Evolutionary conservation across 2,113 vertebrate species (phyloP), one percentile per base, ranked within the genome.

Genomic region (Tretioscincus oriximinensis): DNA sequence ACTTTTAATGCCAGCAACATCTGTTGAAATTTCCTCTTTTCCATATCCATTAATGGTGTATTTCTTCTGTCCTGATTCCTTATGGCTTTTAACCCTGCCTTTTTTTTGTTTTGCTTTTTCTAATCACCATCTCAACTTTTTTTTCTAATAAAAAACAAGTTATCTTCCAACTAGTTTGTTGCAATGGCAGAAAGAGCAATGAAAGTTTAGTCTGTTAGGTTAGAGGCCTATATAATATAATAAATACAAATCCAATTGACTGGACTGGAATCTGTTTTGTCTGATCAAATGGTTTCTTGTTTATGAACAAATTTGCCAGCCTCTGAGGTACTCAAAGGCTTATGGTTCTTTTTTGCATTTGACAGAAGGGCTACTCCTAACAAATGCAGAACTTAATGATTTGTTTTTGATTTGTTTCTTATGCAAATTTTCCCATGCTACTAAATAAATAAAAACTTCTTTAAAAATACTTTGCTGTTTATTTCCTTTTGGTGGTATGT

Each of bases 401-500:
- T 58, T 58, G 54, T 58, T 58, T 58, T 58, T 58, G 18, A 18
- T 8, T 69, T 77, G 9, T 26, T 10, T 35, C 31, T 2, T 69
- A 5, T 28, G 16, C n/a, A 41, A n/a, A 22, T 18, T 70, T 70
- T 28, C 28, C 20, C n/a, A 54, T 73, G 9, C 20, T 4, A 69
- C 28, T 77, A 45, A 47, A 47, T 7, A 65, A 49, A 18, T 18
- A 51, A 9, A 58, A 58, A 18, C 14, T 14, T 18, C 18, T 5
- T 12, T 18, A 58, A 58, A 58, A 58, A 41, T 49, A 54, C 31
- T 60, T 26, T 65, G 29, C 7, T 8, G 16, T 64, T 29, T 28
- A 28, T 84, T 75, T 88, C 78, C 73, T 29, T 68, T 49, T 80
- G 73, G 70, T 71, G 74, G 5, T 80, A 76, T 60, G 60, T 70